These are phyloP conservation scores for Trisateles emortualis DNA, from an alignment of 2,888 invertebrate species.

Conservation along the genomic window DNA sequence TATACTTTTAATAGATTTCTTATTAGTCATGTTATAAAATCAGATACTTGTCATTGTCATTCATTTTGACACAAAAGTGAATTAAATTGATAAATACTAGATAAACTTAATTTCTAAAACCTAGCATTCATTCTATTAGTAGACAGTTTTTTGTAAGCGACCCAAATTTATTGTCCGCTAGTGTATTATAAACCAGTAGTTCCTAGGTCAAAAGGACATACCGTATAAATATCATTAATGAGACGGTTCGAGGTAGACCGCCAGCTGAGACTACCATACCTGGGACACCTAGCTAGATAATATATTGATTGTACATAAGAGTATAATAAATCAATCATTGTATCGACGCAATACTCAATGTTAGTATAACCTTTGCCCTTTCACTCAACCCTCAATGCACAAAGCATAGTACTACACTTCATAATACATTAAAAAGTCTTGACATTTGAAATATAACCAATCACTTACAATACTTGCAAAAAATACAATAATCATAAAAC, in stretches of 20 bases:
- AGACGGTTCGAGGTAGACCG: constrained; percentile 4
- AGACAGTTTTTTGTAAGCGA: no score
- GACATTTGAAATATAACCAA: constrained; percentile 42
- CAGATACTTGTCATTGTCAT: no score
- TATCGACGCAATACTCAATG: constrained; percentile 21
- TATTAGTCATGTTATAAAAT: no score
- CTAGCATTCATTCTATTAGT: no score
- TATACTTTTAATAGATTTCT: no score
- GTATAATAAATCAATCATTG: constrained; percentile 12
- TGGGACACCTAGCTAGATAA: neutral
- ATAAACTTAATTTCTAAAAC: no score
- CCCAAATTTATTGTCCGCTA: neutral
- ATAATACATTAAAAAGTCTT: constrained; percentile 32
- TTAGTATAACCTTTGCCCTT: constrained; percentile 40
- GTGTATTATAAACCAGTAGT: neutral
- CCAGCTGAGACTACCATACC: constrained; percentile 3
- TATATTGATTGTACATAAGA: constrained; percentile 4
- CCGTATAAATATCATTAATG: constrained; percentile 5
- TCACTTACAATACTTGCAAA: constrained; percentile 23
- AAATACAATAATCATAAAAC: constrained; percentile 34
- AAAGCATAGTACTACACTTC: constrained; percentile 18
- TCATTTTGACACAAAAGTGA: no score
- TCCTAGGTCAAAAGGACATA: neutral
- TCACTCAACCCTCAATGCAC: constrained; percentile 25
- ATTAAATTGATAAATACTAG: no score